Percentiles rank a stretch among this genome's conserved stretches.
These are phyloP conservation scores for Periplaneta americana DNA, from an alignment of 1,140 invertebrate genomes.

Conservation along the genomic window DNA sequence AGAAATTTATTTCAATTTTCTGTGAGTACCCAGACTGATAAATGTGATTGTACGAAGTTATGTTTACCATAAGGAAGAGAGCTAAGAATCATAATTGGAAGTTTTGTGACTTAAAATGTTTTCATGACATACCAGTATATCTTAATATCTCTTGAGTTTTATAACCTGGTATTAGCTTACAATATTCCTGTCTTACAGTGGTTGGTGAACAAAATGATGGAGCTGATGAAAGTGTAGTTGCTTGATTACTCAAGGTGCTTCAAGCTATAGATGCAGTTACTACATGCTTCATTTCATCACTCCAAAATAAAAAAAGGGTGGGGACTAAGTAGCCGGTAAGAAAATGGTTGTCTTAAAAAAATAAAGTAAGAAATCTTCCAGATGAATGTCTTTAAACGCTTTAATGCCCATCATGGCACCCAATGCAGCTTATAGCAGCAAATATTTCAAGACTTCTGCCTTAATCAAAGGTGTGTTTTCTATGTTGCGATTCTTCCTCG, in stretches of 20 bases:
- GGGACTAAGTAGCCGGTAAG: background rate
- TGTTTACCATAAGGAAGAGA: too few species aligned
- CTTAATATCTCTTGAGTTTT: too few species aligned
- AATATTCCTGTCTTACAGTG: background rate
- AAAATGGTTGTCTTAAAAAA: background rate
- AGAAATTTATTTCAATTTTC: too few species aligned
- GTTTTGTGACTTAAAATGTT: too few species aligned
- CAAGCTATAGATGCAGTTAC: background rate
- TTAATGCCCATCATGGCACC: background rate
- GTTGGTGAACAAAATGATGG: background rate
- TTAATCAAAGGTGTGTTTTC: background rate
- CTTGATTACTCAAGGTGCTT: background rate
- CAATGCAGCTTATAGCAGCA: background rate
- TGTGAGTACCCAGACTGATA: too few species aligned
- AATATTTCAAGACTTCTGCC: background rate
- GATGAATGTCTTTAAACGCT: background rate
- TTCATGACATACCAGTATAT: too few species aligned
- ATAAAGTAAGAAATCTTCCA: background rate
- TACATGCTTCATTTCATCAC: too few species aligned
- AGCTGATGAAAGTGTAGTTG: background rate
- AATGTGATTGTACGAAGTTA: too few species aligned
- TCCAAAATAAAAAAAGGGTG: background rate
- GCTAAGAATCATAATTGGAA: too few species aligned
- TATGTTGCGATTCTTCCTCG: background rate
- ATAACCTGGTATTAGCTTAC: too few species aligned